These are phyloP conservation scores for Sabatieria punctata DNA, from an alignment of 2,888 invertebrate genomes.

Conservation along the genomic window DNA sequence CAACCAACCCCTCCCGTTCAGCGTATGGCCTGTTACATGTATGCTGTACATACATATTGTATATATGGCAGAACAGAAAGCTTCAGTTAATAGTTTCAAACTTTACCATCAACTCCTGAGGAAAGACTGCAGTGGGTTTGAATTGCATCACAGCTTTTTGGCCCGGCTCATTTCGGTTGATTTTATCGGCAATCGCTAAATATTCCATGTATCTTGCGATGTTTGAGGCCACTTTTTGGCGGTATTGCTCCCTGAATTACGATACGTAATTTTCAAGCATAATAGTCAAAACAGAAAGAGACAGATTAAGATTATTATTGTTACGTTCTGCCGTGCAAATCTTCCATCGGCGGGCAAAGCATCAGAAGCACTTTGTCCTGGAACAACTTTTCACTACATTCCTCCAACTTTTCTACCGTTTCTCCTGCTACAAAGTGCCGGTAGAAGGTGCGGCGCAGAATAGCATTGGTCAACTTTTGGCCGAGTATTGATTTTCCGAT, in stretches of 20 bases:
- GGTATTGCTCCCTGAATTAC: no score
- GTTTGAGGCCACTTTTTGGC: neutral
- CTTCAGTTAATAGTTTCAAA: no score
- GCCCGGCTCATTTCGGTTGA: neutral
- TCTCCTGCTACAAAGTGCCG: neutral
- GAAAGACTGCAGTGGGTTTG: slow-evolving; percentile 2
- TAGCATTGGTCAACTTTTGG: neutral
- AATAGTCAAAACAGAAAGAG: no score
- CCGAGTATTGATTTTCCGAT: neutral
- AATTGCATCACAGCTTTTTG: neutral
- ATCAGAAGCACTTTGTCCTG: neutral
- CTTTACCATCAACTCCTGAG: neutral
- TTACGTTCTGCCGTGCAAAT: neutral
- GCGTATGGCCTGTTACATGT: no score
- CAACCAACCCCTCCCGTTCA: no score
- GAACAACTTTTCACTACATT: neutral
- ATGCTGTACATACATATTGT: no score
- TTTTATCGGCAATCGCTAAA: neutral
- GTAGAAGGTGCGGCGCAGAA: neutral
- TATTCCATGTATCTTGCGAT: neutral
- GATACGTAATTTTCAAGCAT: no score
- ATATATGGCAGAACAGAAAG: no score
- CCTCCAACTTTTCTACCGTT: neutral
- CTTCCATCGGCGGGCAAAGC: slow-evolving; percentile 2
- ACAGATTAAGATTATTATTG: no score